phyloP scores from a whole-genome alignment of 2,797 vertebrate genomes.

The Ambastaia sidthimunki region DNA sequence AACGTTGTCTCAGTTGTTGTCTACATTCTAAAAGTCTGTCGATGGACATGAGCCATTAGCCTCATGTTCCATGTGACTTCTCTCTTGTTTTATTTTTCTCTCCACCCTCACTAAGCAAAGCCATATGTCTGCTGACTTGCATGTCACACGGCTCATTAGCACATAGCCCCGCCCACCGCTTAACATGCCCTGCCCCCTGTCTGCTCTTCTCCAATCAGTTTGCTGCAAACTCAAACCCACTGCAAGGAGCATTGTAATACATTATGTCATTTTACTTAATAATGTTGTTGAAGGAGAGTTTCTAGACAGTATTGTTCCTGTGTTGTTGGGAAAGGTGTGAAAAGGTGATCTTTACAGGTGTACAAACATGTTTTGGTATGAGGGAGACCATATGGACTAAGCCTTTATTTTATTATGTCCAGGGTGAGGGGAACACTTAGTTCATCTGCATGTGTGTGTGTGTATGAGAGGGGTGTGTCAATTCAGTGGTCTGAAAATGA shows the following conservation, averaged over 20 bases:
- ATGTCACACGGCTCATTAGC: conserved; percentile 49
- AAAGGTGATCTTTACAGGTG: neutral
- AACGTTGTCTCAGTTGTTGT: conserved; percentile 10
- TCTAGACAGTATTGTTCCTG: neutral
- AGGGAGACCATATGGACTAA: neutral
- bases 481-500: conserved; percentile 51
- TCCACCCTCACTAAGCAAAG: conserved; percentile 54
- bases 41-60: conserved; percentile 47
- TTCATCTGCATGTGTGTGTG: conserved; percentile 29
- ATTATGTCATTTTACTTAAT: conserved; percentile 15
- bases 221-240: neutral
- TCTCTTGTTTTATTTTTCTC: conserved; percentile 50
- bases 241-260: conserved; percentile 8
- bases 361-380: neutral
- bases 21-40: conserved; percentile 18
- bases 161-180: conserved; percentile 22
- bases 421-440: neutral
- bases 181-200: conserved; percentile 4
- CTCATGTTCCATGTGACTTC: conserved; percentile 32
- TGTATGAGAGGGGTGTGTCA: conserved; percentile 19
- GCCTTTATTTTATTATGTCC: conserved; percentile 14
- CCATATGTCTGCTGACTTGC: conserved; percentile 58
- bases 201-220: conserved; percentile 25
- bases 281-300: neutral
- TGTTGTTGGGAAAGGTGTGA: neutral